phyloP scores from a whole-genome alignment of 2,113 vertebrate genomes.

The Colinus virginianus region DNA sequence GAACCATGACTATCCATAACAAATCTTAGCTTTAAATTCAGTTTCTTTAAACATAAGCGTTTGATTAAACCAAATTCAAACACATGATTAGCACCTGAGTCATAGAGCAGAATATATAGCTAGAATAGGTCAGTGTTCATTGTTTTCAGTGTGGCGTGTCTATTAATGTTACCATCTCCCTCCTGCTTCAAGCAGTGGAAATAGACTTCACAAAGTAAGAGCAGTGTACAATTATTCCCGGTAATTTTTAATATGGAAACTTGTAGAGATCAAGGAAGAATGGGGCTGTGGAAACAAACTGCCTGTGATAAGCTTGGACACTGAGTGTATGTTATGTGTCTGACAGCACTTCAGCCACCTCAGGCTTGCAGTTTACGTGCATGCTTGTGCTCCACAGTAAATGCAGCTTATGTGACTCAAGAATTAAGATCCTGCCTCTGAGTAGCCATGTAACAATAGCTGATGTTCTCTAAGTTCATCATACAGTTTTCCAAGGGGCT shows the following conservation, averaged over 20 bases:
- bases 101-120: background rate
- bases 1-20: background rate
- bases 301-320: background rate
- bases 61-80: background rate
- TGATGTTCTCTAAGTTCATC: background rate
- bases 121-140: background rate
- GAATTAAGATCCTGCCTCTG: background rate
- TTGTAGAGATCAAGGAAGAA: background rate
- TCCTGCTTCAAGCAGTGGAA: background rate
- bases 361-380: background rate
- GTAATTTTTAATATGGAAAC: background rate
- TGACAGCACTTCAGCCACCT: background rate
- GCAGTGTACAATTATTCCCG: background rate
- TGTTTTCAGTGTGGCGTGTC: background rate
- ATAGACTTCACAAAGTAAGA: background rate
- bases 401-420: background rate
- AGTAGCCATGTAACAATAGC: background rate
- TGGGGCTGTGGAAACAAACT: background rate
- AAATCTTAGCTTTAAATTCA: background rate
- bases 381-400: background rate
- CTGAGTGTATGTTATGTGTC: fast-evolving
- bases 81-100: background rate
- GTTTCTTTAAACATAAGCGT: background rate
- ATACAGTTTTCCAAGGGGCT: background rate
- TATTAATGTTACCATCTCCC: background rate